Evolutionary conservation across 2,888 invertebrate genomes (phyloP).

Genomic region (Sthenelais limicola): DNA sequence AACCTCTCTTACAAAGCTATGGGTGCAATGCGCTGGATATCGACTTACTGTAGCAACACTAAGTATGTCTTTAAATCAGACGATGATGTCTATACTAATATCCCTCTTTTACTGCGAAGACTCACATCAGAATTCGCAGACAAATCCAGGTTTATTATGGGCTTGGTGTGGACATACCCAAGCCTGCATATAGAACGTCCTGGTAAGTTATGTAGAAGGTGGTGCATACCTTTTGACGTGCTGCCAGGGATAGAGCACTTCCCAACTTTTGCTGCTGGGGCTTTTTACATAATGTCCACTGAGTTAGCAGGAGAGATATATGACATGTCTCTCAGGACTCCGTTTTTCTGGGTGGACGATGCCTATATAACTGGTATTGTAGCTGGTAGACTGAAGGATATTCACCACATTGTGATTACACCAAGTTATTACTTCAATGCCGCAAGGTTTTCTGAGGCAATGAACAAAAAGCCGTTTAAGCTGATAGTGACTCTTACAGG

Average conservation of each 20-base stretch:
- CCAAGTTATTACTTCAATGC: conserved; percentile 7
- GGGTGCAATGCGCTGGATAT: conserved; percentile 27
- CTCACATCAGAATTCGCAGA: conserved; percentile 3
- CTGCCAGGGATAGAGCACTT: conserved; percentile 18
- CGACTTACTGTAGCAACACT: background rate
- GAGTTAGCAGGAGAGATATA: background rate
- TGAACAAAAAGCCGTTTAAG: background rate
- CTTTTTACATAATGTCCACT: background rate
- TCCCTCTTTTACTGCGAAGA: background rate
- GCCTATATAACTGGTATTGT: conserved; percentile 18
- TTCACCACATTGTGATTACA: conserved; percentile 12
- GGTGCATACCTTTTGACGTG: conserved; percentile 26
- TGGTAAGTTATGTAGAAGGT: background rate
- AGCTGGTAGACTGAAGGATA: background rate
- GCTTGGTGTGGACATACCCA: background rate
- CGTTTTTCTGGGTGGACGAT: conserved; percentile 34
- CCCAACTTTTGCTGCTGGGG: conserved; percentile 14
- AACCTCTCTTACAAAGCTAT: conserved; percentile 22
- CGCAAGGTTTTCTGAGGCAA: background rate
- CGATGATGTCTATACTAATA: conserved; percentile 16
- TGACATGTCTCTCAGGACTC: conserved; percentile 4
- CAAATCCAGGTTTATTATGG: background rate
- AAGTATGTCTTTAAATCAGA: conserved; percentile 13
- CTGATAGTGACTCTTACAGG: conserved; percentile 20
- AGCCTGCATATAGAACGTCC: conserved; percentile 12